Evolutionary conservation across 1,140 invertebrate species (phyloP).

Genomic region (Anagrus nilaparvatae): DNA sequence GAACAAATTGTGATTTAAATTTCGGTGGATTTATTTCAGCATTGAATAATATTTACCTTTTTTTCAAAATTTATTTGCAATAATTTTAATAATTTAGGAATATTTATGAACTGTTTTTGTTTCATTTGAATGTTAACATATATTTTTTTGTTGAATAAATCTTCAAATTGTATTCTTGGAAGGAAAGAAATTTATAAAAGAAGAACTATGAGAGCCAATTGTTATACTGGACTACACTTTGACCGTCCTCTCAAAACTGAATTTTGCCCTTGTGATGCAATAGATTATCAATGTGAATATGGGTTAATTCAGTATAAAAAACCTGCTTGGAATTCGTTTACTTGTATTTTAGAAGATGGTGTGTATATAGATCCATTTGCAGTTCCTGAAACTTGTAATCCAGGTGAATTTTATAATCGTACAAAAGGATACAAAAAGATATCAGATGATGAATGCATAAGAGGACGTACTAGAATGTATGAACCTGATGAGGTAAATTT

Average conservation of each 20-base stretch:
- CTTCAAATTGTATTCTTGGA: slow-evolving; percentile 60
- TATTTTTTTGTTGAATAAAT: slow-evolving; percentile 23
- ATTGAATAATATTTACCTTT: too few relatives aligned
- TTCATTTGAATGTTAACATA: too few relatives aligned
- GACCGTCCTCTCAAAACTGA: slow-evolving; percentile 57
- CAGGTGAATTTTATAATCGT: slow-evolving; percentile 64
- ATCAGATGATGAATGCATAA: slow-evolving; percentile 64
- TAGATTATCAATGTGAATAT: slow-evolving; percentile 75
- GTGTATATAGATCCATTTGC: slow-evolving; percentile 58
- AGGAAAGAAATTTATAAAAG: slow-evolving; percentile 64
- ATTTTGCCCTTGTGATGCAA: slow-evolving; percentile 64
- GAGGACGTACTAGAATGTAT: slow-evolving; percentile 58
- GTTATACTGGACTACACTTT: slow-evolving; percentile 72
- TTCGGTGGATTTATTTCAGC: too few relatives aligned
- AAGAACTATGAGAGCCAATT: slow-evolving; percentile 57
- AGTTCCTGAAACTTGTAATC: slow-evolving; percentile 54
- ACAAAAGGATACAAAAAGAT: slow-evolving; percentile 82
- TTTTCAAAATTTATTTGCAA: too few relatives aligned
- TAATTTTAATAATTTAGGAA: too few relatives aligned
- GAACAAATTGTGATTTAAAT: too few relatives aligned
- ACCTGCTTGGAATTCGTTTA: slow-evolving; percentile 23
- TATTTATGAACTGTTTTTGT: too few relatives aligned
- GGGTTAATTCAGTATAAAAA: slow-evolving; percentile 41
- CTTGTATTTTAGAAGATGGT: slow-evolving; percentile 46
- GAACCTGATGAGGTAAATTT: slow-evolving; percentile 49